Base-by-base conservation (phyloP, 2,113 vertebrate genomes). In the Clarias macrocephalus region DNA sequence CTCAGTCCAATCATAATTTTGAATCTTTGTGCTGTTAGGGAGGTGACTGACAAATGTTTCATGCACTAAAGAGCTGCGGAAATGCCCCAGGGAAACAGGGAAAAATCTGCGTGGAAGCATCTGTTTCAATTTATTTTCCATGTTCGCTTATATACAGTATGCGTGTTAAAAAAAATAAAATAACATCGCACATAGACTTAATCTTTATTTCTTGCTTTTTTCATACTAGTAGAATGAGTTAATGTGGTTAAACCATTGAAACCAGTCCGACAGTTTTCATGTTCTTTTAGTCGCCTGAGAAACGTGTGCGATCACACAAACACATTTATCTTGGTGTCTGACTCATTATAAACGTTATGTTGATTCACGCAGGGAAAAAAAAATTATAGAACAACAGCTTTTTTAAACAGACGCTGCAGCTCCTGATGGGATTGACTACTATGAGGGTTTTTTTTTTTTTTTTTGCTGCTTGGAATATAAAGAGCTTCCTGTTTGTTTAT, bases 321-420 rank as follows among this genome's bases (percentile, higher is more conserved):
- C 66, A 87, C 23, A 73, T 89, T 54, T 72, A 82, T 77, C 83
- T 57, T 54, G 57, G 48, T 68, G 85, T 23, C 80, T 88, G 81
- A 77, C 81, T 90, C 30, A 62, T 87, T 81, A 37, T 76, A 85
- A 86, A 66, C 77, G 60, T 73, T 91, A 89, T 80, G 85, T 86
- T 88, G 88, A 85, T 82, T 92, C 88, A 76, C 85, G 76, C 85
- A 80, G 66, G 86, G 89, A 56, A 87, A 90, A 88, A 85, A 88
- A 82, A 82, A 89, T 89, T 91, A 91, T 81, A 75, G 77, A 65
- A 80, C 77, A 88, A 88, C 88, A 90, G 60, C 80, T 91, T 94
- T 48, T 92, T 91, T 73, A 89, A 90, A 91, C 80, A 92, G 79
- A 90, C 85, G 89, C 92, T 91, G 90, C 89, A 86, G 92, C 87